Base-by-base conservation (phyloP, 2,113 vertebrate species). In the Miniopterus natalensis region DNA sequence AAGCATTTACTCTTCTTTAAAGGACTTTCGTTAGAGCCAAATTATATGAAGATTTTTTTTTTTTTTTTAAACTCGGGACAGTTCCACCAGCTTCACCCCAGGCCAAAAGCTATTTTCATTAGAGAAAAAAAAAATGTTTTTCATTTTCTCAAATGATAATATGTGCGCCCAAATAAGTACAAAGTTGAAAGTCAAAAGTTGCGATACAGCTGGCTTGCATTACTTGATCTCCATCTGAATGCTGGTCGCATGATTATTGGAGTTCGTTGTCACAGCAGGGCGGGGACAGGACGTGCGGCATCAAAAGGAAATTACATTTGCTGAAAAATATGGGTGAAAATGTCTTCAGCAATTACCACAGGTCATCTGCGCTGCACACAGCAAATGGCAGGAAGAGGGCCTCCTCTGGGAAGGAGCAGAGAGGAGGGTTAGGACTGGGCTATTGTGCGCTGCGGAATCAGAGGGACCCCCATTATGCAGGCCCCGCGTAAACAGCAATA, bases 121-220 rank as follows among this genome's bases (percentile, higher is more conserved):
- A 98, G 90, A 97, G 90, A 92, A 63, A 94, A 94, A 97, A 97
- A 97, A 98, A 97, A 77, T 83, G 84, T 90, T 97, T 98, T 95
- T 65, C 95, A 96, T 97, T 97, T 97, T 88, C 89, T 98, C 95
- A 95, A 96, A 94, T 65, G 61, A 95, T 95, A 97, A 96, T 96
- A 96, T 73, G 81, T 96, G 29, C 93, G 97, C 90, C 92, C 84
- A 81, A 96, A 88, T 96, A 95, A 97, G 96, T 59, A 90, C 95
- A 96, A 80, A 96, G 96, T 92, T 97, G 97, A 96, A 98, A 98
- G 97, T 97, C 97, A 97, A 96, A 96, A 97, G 88, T 80, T 97
- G 97, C 96, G 97, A 83, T 70, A 90, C 65, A 98, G 95, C 89
- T 80, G 61, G 84, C 90, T 36, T 97, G 95, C 71, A 7, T 97